Conservation (phyloP, 2,888 invertebrate species). For the Mechanitis messenoides region DNA sequence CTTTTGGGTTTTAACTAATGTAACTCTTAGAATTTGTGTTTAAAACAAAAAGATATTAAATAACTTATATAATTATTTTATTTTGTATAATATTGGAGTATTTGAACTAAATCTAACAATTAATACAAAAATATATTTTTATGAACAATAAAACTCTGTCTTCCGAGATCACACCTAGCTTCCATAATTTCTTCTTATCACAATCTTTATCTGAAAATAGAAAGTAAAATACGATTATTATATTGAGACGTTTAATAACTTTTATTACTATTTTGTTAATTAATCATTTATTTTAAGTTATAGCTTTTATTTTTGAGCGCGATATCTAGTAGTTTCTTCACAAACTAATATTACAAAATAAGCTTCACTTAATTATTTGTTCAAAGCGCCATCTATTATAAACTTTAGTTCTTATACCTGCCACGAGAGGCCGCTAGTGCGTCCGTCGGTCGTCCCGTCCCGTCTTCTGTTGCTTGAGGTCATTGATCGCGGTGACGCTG, state of each 20-base stretch:
- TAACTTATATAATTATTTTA: slow-evolving; percentile 31
- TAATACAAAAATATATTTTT: slow-evolving; percentile 40
- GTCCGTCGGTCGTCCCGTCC: slow-evolving; percentile 79
- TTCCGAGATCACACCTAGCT: slow-evolving; percentile 71
- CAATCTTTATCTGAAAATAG: slow-evolving; percentile 49
- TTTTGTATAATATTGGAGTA: slow-evolving; percentile 33
- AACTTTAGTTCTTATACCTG: slow-evolving; percentile 34
- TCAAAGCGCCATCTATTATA: slow-evolving; percentile 33
- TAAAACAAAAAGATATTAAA: slow-evolving; percentile 1
- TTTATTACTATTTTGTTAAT: background rate
- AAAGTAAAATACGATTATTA: slow-evolving; percentile 7
- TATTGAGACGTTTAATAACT: background rate
- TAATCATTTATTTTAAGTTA: background rate
- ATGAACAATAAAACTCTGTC: slow-evolving; percentile 47
- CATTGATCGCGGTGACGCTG: slow-evolving; percentile 83
- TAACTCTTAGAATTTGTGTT: background rate
- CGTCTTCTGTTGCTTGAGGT: slow-evolving; percentile 82
- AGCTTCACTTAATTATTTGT: background rate
- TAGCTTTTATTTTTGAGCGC: background rate
- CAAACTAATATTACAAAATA: slow-evolving; percentile 2
- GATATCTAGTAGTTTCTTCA: slow-evolving; percentile 13
- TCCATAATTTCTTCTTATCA: slow-evolving; percentile 57
- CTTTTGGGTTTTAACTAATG: no score
- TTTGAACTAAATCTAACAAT: slow-evolving; percentile 32
- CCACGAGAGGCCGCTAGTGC: slow-evolving; percentile 62